A percentile compares a stretch with the other conserved stretches of the same genome.
Conservation (phyloP, 2,888 invertebrate species). For the Leucozona laternaria region DNA sequence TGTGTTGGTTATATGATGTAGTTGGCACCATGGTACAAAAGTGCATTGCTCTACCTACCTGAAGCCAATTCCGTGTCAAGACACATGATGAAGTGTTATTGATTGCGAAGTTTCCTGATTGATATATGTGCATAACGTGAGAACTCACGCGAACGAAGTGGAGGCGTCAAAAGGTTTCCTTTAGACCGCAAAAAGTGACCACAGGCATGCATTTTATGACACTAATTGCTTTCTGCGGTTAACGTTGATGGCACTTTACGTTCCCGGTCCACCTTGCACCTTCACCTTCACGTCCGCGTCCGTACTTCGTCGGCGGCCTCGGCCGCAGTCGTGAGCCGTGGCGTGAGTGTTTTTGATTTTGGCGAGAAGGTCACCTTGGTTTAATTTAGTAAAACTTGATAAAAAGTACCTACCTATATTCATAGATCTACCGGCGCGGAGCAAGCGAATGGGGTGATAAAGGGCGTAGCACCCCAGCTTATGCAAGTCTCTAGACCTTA, state of each 20-base stretch:
- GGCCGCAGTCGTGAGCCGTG: neutral
- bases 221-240: slow-evolving; percentile 74
- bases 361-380: slow-evolving; percentile 59
- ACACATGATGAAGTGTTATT: slow-evolving; percentile 73
- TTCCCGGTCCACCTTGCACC: too few relatives aligned
- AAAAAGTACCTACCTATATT: neutral
- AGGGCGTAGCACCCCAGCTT: slow-evolving; percentile 70
- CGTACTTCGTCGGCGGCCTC: too few relatives aligned
- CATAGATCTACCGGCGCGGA: neutral
- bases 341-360: slow-evolving; percentile 24
- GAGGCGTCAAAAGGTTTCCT: slow-evolving; percentile 69
- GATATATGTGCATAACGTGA: slow-evolving; percentile 69
- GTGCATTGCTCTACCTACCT: slow-evolving; percentile 57
- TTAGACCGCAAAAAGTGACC: slow-evolving; percentile 57
- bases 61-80: slow-evolving; percentile 50
- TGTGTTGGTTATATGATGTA: neutral
- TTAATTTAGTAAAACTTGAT: neutral
- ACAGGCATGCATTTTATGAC: slow-evolving; percentile 75
- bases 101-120: slow-evolving; percentile 72
- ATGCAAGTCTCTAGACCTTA: slow-evolving; percentile 82
- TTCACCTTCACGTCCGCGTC: too few relatives aligned
- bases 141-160: slow-evolving; percentile 57
- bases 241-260: slow-evolving; percentile 33
- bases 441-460: slow-evolving; percentile 56
- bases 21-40: neutral